Evolutionary conservation across 2,797 vertebrate genomes (phyloP), one percentile per base, ranked within the genome.

Genomic region (Iguana delicatissima): DNA sequence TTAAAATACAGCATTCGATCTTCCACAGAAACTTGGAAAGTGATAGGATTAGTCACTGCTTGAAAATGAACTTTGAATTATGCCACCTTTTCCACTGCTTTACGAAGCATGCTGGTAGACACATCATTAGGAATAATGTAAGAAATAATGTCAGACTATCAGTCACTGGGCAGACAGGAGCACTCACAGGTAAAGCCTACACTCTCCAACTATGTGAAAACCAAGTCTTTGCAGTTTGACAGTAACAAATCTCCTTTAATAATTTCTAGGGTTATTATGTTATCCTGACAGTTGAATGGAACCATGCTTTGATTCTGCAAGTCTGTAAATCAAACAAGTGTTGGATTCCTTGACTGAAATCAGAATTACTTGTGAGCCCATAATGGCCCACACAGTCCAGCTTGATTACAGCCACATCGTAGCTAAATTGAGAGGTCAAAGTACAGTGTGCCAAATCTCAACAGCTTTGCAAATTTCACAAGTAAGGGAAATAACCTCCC

Each of bases 81-180:
- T 3, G 84, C 79, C 84, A 89, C 59, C 18, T 86, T 92, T 89
- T 89, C 89, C 0, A 0, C 0, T 26, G 32, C 38, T 86, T 93
- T 89, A 67, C 24, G 80, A 67, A 85, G 88, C 87, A 94, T 92
- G 73, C 42, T 81, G 69, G 14, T 92, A 80, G 52, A 73, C 86
- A 91, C 85, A 93, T 90, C 89, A 92, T 90, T 72, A 85, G 8
- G 29, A 86, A 93, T 86, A 91, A 92, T 92, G 91, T 77, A 93
- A 93, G 83, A 93, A 29, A 89, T 90, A 8, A 42, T 88, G 79
- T 85, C 46, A 90, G 85, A 83, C 9, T 81, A 35, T 42, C 6
- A 83, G 52, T 59, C 6, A 52, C 20, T 22, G 86, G 22, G 5
- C 32, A 88, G 91, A 86, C 80, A 89, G 79, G 35, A 80, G 90